Base-by-base conservation (phyloP, 2,888 invertebrate genomes). In the Tricholauxania praeusta region DNA sequence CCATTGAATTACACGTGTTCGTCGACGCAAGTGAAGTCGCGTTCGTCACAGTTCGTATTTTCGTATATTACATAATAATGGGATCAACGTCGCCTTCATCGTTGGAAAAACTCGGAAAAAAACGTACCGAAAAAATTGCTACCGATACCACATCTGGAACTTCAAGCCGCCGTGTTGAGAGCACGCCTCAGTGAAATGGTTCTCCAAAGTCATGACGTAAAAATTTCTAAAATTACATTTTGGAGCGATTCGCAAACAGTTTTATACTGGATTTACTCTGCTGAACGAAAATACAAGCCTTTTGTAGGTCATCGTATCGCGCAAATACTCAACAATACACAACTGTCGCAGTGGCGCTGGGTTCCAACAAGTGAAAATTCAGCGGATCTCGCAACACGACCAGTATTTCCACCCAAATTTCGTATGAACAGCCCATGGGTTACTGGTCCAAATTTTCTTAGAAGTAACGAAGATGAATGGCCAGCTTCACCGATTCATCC, bases 281-380 rank as follows among this genome's bases (percentile, higher is more conserved):
- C 72, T 0, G 48, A 74, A n/a, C 62, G 76, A 32, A 76, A 67
- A n/a, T 79, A 64, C 49, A 79, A 78, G 72, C 73, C 78, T 7
- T 82, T 79, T 51, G 79, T 79, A 3, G 76, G 77, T 1, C 76
- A 79, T 66, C 70, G 80, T 12, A 75, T 82, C 12, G 77, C 74
- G 0, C 79, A 81, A 65, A 80, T 79, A 17, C 74, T 73, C 4
- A 52, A 72, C 3, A 47, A 60, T n/a, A 66, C 76, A 10, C 15
- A 73, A 4, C 59, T 73, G 32, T 70, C 73, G 17, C 75, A 81
- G 32, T 82, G 80, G 79, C 71, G 72, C n/a, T 81, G 80, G 67
- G n/a, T 53, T 28, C 55, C 72, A 19, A 68, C 62, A 8, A n/a
- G 52, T 12, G 17, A 47, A 47, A 82, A 80, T 69, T 67, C 73